Evolutionary conservation across 2,888 invertebrate genomes (phyloP).

Genomic region (Leucoptera coffeella): DNA sequence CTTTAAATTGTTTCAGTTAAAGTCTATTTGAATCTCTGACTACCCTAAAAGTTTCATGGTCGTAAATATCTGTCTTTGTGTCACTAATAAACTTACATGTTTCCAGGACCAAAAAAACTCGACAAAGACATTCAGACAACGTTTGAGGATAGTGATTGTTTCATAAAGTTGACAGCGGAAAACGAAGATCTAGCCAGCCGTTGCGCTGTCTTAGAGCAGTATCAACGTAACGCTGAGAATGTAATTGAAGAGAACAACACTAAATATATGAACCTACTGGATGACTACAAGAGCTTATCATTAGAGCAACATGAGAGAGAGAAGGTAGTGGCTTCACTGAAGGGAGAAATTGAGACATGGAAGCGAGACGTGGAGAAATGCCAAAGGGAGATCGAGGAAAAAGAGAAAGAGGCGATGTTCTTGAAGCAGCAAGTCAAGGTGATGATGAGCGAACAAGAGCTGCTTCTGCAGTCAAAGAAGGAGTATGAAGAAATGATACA

Average conservation of each 20-base stretch:
- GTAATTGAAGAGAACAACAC: slow-evolving; percentile 11
- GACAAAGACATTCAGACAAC: no score
- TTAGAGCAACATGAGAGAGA: slow-evolving; percentile 8
- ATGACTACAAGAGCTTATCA: no score
- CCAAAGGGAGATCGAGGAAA: slow-evolving; percentile 11
- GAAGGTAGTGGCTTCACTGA: slow-evolving; percentile 13
- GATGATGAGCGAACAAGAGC: slow-evolving; percentile 12
- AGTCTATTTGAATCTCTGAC: no score
- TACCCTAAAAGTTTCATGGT: no score
- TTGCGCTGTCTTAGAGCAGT: slow-evolving; percentile 18
- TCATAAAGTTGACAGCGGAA: no score
- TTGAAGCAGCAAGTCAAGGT: slow-evolving; percentile 12
- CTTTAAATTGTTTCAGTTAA: no score
- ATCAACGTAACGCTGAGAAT: slow-evolving; percentile 17
- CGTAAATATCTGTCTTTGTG: no score
- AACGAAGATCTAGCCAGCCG: slow-evolving; percentile 10
- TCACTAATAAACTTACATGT: no score
- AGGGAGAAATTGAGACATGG: slow-evolving; percentile 12
- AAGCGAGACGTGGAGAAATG: slow-evolving; percentile 10
- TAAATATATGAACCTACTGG: not conserved
- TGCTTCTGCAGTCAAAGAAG: slow-evolving; percentile 12
- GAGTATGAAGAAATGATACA: slow-evolving; percentile 24
- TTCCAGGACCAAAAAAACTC: no score
- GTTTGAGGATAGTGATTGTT: no score
- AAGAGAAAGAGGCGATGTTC: slow-evolving; percentile 14